Percentiles rank a stretch among this genome's conserved stretches.
phyloP scores from a whole-genome alignment of 2,888 invertebrate genomes.

The Laspeyria flexula region DNA sequence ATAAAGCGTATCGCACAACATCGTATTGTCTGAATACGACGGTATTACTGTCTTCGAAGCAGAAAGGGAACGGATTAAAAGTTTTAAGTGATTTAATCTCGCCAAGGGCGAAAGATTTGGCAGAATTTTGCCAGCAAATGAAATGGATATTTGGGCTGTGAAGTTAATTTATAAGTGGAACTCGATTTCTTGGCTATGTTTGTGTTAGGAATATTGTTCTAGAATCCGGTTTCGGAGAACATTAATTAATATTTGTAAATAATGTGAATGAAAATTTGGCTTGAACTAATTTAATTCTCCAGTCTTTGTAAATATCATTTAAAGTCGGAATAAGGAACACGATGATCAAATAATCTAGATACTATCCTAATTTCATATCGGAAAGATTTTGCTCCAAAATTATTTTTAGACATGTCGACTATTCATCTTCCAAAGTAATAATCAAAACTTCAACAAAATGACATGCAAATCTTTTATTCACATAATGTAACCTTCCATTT shows the following conservation, averaged over 20 bases:
- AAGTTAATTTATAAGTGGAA: slow-evolving; percentile 20
- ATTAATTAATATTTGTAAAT: too few species aligned
- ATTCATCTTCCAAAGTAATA: too few species aligned
- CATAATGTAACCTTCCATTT: slow-evolving; percentile 16
- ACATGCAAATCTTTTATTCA: not conserved
- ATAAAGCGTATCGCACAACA: slow-evolving; percentile 24
- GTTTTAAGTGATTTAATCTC: slow-evolving; percentile 44
- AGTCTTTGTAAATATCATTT: too few species aligned
- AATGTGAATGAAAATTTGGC: too few species aligned
- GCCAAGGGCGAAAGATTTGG: slow-evolving; percentile 31
- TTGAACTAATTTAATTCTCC: too few species aligned
- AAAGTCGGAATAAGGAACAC: too few species aligned
- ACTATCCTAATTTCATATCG: too few species aligned
- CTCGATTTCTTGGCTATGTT: slow-evolving; percentile 6
- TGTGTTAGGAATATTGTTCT: not conserved
- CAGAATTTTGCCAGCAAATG: slow-evolving; percentile 35
- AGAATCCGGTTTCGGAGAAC: not conserved
- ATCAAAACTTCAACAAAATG: not conserved
- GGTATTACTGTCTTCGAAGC: slow-evolving; percentile 25
- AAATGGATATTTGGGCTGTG: slow-evolving; percentile 36
- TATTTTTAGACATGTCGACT: too few species aligned
- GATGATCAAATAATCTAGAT: too few species aligned
- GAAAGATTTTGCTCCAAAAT: too few species aligned
- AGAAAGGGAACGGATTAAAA: slow-evolving; percentile 41
- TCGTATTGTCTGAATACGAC: slow-evolving; percentile 23